These are phyloP conservation scores for Todiramphus saurophagus DNA, from an alignment of 2,113 vertebrate genomes.

Conservation along the genomic window DNA sequence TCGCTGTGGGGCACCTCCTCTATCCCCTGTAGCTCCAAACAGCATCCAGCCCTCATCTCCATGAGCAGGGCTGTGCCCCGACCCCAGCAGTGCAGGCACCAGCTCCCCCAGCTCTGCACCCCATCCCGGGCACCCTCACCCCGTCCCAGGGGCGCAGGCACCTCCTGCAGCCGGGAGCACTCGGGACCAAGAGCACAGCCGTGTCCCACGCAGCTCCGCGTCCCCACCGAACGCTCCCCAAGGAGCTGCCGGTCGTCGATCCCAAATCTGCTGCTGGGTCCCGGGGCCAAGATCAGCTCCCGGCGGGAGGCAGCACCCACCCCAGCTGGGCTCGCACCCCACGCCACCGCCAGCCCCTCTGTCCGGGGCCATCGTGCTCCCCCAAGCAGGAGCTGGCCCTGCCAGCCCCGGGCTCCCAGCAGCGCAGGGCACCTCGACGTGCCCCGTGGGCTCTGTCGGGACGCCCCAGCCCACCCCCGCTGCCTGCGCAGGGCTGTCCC, in stretches of 20 bases:
- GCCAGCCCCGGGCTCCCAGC: not conserved
- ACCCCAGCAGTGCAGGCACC: not conserved
- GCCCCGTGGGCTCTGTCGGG: not conserved
- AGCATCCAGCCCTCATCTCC: not conserved
- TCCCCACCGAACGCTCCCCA: rapidly evolving
- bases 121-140: no score
- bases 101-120: not conserved
- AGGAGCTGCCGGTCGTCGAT: rapidly evolving
- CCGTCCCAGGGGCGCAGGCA: not conserved
- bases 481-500: not conserved
- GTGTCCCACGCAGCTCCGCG: rapidly evolving
- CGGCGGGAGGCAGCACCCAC: not conserved
- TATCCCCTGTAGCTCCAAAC: not conserved
- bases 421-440: not conserved
- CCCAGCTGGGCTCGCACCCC: not conserved
- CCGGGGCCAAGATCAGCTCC: not conserved
- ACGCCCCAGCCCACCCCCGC: not conserved
- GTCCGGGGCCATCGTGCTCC: not conserved
- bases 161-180: not conserved
- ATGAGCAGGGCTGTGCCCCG: not conserved
- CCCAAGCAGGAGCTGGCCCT: rapidly evolving
- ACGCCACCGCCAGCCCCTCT: rapidly evolving
- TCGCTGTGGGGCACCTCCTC: no score
- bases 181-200: not conserved
- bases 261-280: not conserved